Base-by-base conservation (phyloP, 2,888 invertebrate species). In the Epistrophe eligans region DNA sequence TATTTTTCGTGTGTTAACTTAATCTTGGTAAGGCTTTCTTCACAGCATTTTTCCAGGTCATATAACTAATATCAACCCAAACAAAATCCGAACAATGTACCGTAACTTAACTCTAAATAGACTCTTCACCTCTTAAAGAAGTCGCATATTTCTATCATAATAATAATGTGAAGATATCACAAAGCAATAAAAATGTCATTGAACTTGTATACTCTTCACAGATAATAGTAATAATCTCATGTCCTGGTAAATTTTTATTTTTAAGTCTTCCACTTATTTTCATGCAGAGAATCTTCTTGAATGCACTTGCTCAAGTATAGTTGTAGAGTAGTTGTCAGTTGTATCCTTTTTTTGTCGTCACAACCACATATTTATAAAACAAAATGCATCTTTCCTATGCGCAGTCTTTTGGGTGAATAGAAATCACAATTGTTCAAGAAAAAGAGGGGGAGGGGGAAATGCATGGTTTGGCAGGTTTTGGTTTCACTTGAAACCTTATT, bases 141-240 rank as follows among this genome's bases (percentile, higher is more conserved):
- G 43, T 48, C 11, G 5, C 19, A 35, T 10, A 15, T 60, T 60
- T 11, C 6, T 9, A 35, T 8, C 35, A 60, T 32, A 13, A 28
- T 48, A 24, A 24, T 24, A 24, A 45, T 66, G 43, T 45, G 5
- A 45, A 48, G 28, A 15, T n/a, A 66, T 17, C 15, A 13, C 52
- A 50, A 38, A 60, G 48, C 48, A 19, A 40, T 58, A 19, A 15
- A 67, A 79, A 55, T 71, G 83, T 84, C 83, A 84, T 79, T 84
- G 79, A 79, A 84, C 83, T 74, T 60, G 38, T 70, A n/a, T 43
- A 6, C 48, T 55, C 35, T 64, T 24, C 6, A 79, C 67, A 74
- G 52, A 83, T 62, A 83, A 79, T 62, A 80, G 28, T 72, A 77
- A 84, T 84, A 79, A 79, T 84, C 71, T 71, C 72, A 67, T 77